A percentile compares a stretch with the other conserved stretches of the same genome.
phyloP scores from a whole-genome alignment of 2,888 invertebrate species.

The Nysson spinosus region DNA sequence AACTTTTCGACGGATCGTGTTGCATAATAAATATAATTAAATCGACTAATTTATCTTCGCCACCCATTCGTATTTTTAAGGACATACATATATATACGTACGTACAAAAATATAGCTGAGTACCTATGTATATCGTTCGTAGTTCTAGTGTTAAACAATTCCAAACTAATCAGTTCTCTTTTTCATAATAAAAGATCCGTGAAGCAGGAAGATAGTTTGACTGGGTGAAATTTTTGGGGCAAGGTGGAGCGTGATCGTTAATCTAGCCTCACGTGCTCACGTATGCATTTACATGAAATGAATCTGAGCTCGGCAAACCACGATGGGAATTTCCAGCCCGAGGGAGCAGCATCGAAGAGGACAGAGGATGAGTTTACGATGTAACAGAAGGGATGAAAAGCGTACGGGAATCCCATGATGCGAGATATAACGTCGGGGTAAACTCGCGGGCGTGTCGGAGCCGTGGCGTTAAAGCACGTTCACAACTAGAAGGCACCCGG shows the following conservation, averaged over 20 bases:
- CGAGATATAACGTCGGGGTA: conserved; percentile 52
- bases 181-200: no score
- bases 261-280: conserved; percentile 13
- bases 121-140: no score
- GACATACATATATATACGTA: no score
- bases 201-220: no score
- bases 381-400: conserved; percentile 50
- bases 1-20: no score
- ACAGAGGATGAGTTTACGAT: conserved; percentile 35
- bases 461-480: conserved; percentile 56
- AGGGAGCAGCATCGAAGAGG: conserved; percentile 15
- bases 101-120: no score
- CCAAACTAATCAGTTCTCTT: no score
- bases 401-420: conserved; percentile 54
- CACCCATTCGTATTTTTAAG: no score
- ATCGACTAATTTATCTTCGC: no score
- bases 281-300: conserved; percentile 13
- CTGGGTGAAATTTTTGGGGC: no score
- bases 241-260: conserved; percentile 1
- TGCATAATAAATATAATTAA: no score
- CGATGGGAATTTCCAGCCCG: conserved; percentile 26
- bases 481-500: conserved; percentile 37
- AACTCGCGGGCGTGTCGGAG: conserved; percentile 55
- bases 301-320: conserved; percentile 11
- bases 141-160: no score